These are phyloP conservation scores for Caenorhabditis sp. DNA, from an alignment of 2,888 invertebrate species.

Conservation along the genomic window DNA sequence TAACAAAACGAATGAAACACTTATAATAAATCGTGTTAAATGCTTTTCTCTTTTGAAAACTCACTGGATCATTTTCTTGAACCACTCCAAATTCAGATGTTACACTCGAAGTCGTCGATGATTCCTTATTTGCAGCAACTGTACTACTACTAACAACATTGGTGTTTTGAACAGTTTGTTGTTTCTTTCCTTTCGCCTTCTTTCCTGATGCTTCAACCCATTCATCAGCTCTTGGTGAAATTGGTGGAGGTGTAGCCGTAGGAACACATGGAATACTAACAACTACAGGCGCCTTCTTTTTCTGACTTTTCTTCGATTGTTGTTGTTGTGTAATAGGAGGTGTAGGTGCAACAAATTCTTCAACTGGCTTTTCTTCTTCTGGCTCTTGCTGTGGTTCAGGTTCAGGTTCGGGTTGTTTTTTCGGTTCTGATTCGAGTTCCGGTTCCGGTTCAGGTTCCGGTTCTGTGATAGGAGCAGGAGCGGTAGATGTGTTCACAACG, in stretches of 20 bases:
- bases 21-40: no score
- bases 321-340: neutral
- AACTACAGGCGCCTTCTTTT: slow-evolving; percentile 13
- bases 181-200: slow-evolving; percentile 17
- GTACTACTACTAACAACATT: neutral
- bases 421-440: slow-evolving; percentile 13
- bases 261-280: slow-evolving; percentile 24
- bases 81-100: slow-evolving; percentile 6
- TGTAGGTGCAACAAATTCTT: slow-evolving; percentile 13
- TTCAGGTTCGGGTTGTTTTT: no score
- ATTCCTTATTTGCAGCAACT: slow-evolving; percentile 11
- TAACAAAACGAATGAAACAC: no score
- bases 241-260: slow-evolving; percentile 8
- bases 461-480: slow-evolving; percentile 7
- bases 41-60: neutral
- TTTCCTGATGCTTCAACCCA: slow-evolving; percentile 51
- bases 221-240: slow-evolving; percentile 42
- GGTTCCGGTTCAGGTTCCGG: slow-evolving; percentile 3
- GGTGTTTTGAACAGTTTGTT: neutral
- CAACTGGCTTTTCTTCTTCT: no score
- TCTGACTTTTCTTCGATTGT: neutral
- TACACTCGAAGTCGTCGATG: slow-evolving; percentile 20
- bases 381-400: no score
- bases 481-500: neutral
- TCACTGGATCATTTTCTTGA: neutral